Percentiles rank a stretch among this genome's conserved stretches.
phyloP scores from a whole-genome alignment of 2,888 invertebrate genomes.

The Noctua comes region DNA sequence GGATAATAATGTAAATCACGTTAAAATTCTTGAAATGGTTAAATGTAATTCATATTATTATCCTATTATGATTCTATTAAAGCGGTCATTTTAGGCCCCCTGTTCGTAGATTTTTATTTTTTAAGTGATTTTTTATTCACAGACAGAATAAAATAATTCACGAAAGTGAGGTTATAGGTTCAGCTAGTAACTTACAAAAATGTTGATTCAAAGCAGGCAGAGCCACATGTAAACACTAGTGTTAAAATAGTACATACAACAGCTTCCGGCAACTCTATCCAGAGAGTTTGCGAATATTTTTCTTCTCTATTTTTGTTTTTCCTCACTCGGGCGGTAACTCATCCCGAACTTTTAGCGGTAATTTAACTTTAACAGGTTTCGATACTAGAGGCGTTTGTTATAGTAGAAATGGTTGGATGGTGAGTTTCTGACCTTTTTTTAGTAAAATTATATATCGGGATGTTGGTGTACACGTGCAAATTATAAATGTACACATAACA shows the following conservation, averaged over 20 bases:
- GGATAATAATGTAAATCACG: too few relatives aligned
- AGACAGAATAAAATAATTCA: too few relatives aligned
- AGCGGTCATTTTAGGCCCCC: too few relatives aligned
- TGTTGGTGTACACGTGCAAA: background rate
- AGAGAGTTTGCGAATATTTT: constrained; percentile 40
- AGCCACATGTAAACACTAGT: background rate
- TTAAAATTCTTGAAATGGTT: too few relatives aligned
- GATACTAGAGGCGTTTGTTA: constrained; percentile 17
- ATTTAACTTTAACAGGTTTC: constrained; percentile 46
- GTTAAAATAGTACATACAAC: constrained; percentile 26
- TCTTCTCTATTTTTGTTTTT: constrained; percentile 38
- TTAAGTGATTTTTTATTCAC: background rate
- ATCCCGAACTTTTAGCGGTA: constrained; percentile 37
- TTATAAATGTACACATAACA: background rate
- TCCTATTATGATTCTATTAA: too few relatives aligned
- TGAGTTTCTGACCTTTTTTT: background rate
- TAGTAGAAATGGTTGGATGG: background rate
- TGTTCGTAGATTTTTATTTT: too few relatives aligned
- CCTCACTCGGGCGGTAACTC: constrained; percentile 32
- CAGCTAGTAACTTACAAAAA: background rate
- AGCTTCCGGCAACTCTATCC: constrained; percentile 1
- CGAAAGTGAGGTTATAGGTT: background rate
- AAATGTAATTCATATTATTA: too few relatives aligned
- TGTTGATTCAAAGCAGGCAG: background rate
- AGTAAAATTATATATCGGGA: background rate